These are phyloP conservation scores for Aleiodes sp. DNA, from an alignment of 1,140 invertebrate genomes.

Conservation along the genomic window DNA sequence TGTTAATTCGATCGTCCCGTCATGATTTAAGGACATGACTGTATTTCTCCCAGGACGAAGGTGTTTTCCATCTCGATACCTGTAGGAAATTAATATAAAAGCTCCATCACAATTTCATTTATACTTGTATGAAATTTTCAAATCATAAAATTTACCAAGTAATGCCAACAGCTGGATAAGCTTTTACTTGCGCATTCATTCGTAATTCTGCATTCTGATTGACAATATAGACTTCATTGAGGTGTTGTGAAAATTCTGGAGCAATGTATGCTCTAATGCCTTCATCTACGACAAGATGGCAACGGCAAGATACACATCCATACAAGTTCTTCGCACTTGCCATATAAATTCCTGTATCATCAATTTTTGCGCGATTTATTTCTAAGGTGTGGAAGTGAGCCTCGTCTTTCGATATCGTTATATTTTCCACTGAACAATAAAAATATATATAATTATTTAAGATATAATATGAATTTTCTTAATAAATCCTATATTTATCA, in stretches of 20 bases:
- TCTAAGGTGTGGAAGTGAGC: slow-evolving; percentile 85
- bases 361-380: slow-evolving; percentile 76
- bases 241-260: slow-evolving; percentile 76
- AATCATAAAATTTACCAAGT: slow-evolving; percentile 73
- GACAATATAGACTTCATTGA: slow-evolving; percentile 70
- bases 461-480: too few relatives aligned
- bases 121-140: neutral
- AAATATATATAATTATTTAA: too few relatives aligned
- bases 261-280: slow-evolving; percentile 82
- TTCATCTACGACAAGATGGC: slow-evolving; percentile 84
- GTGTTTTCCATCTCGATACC: slow-evolving; percentile 75
- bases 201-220: slow-evolving; percentile 73
- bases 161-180: slow-evolving; percentile 82
- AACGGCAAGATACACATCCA: slow-evolving; percentile 84
- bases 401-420: slow-evolving; percentile 73
- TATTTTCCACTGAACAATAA: slow-evolving; percentile 60
- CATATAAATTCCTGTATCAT: slow-evolving; percentile 86
- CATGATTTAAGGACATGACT: slow-evolving; percentile 79
- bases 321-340: slow-evolving; percentile 82
- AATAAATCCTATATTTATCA: too few relatives aligned
- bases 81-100: slow-evolving; percentile 40
- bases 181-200: slow-evolving; percentile 78
- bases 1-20: slow-evolving; percentile 80
- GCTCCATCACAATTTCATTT: slow-evolving; percentile 5
- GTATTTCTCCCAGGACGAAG: slow-evolving; percentile 78